phyloP scores from a whole-genome alignment of 2,113 vertebrate genomes.

The Clarias magur region DNA sequence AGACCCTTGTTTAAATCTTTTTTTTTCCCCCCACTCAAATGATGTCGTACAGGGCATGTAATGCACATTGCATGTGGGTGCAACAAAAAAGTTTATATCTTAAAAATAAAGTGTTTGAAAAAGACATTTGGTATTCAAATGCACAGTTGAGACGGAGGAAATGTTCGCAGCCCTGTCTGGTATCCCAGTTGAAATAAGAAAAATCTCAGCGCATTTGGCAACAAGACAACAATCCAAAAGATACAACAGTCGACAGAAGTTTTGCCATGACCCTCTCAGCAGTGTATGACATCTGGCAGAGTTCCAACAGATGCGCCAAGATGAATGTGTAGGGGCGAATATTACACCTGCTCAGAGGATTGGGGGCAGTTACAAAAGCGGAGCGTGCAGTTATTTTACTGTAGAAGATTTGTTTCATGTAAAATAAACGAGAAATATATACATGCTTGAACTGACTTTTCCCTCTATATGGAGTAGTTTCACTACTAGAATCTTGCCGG shows the following conservation, averaged over 20 bases:
- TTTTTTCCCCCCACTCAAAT: not conserved
- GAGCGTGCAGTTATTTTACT: not conserved
- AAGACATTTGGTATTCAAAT: not conserved
- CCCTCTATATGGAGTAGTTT: too few relatives aligned
- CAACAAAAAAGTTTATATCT: not conserved
- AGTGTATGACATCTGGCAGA: not conserved
- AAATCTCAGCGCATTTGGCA: not conserved
- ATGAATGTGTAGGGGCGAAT: not conserved
- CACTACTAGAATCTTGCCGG: not conserved
- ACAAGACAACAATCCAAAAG: not conserved
- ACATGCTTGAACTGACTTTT: not conserved
- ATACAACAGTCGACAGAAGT: not conserved
- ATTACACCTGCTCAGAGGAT: conserved; percentile 11
- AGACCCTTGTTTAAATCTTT: not conserved
- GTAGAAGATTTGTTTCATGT: not conserved
- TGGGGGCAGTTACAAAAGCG: not conserved
- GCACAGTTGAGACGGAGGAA: not conserved
- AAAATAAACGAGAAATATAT: not conserved
- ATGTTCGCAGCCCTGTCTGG: not conserved
- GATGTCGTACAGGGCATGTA: not conserved
- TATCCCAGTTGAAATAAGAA: not conserved
- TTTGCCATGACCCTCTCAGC: not conserved
- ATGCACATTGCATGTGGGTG: not conserved
- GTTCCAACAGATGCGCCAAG: not conserved
- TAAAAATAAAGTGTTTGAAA: not conserved